phyloP scores from a whole-genome alignment of 2,113 vertebrate species.

The Mormoops blainvillei region DNA sequence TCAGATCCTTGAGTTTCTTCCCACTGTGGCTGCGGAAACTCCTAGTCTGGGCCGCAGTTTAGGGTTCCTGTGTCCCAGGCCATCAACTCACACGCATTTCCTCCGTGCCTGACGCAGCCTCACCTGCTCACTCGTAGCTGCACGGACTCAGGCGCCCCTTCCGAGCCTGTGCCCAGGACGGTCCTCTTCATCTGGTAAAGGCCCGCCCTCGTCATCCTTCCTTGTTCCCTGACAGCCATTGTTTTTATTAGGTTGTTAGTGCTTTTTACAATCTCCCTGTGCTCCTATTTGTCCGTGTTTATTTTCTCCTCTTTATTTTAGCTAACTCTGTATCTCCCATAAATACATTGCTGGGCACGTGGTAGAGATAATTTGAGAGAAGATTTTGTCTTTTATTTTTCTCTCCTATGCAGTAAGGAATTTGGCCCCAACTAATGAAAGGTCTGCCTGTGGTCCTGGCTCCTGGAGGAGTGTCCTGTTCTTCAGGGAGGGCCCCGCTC shows the following conservation, averaged over 20 bases:
- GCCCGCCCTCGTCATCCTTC: neutral
- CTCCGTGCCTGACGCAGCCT: too few species aligned
- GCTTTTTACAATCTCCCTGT: neutral
- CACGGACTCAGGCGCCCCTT: neutral
- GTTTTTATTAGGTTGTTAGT: neutral
- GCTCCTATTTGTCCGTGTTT: neutral
- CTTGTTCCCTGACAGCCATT: neutral
- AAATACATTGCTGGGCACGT: neutral
- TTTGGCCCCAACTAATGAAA: neutral
- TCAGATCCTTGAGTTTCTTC: neutral
- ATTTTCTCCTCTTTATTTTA: neutral
- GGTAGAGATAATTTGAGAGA: neutral
- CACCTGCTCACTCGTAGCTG: too few species aligned
- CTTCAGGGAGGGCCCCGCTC: neutral
- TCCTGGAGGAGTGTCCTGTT: neutral
- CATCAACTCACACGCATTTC: rapidly evolving
- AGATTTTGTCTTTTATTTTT: neutral
- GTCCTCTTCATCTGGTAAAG: neutral
- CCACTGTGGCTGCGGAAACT: too few species aligned
- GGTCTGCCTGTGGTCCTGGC: neutral
- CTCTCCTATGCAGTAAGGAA: neutral
- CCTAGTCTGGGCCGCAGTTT: too few species aligned
- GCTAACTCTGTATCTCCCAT: neutral
- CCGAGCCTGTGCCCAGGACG: neutral
- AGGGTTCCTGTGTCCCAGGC: neutral